A percentile compares a stretch with the other conserved stretches of the same genome.
phyloP scores from a whole-genome alignment of 2,888 invertebrate genomes.

The Heliconius sara region DNA sequence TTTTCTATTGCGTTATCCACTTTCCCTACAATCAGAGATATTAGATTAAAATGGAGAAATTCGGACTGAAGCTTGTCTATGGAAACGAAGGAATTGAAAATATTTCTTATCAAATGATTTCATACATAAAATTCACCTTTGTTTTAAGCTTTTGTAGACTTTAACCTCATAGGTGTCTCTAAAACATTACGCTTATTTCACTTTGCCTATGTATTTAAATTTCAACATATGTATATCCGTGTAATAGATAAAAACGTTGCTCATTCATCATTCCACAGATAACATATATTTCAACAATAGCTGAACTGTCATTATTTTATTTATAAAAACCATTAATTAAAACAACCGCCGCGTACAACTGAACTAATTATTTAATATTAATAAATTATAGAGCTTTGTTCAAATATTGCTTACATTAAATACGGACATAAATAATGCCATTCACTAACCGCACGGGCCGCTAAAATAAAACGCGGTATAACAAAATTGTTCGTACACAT shows the following conservation, averaged over 20 bases:
- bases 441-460: constrained; percentile 42
- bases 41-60: no score
- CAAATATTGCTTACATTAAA: constrained; percentile 45
- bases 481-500: constrained; percentile 42
- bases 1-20: neutral
- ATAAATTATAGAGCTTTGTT: constrained; percentile 46
- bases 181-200: neutral
- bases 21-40: neutral
- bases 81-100: no score
- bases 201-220: neutral
- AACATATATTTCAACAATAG: constrained; percentile 23
- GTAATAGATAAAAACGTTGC: neutral
- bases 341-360: constrained; percentile 41
- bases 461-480: constrained; percentile 44
- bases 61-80: no score
- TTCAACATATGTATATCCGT: neutral
- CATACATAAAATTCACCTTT: no score
- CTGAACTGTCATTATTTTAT: constrained; percentile 1
- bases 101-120: no score
- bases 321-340: constrained; percentile 41
- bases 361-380: constrained; percentile 47
- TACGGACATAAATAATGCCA: constrained; percentile 42
- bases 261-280: neutral
- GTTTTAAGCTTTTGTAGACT: no score
- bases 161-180: no score